Base-by-base conservation (phyloP, 2,888 invertebrate genomes). In the Agrypnus murinus region DNA sequence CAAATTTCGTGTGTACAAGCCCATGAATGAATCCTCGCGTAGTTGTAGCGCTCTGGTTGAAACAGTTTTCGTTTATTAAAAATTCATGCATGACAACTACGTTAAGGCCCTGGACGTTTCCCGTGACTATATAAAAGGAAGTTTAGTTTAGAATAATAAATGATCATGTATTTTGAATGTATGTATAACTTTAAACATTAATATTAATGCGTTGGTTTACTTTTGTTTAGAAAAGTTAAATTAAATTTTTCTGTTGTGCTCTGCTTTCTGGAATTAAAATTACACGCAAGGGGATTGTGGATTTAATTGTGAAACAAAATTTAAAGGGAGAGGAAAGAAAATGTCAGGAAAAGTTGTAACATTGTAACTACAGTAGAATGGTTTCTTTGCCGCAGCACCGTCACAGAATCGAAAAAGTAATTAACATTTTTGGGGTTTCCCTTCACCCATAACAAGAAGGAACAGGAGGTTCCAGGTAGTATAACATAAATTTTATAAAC, bases 361-460 rank as follows among this genome's bases (percentile, higher is more conserved):
- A 4, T 43, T 15, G 7, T 7, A 43, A 43, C 14, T 15, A 43
- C 12, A 43, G 43, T 8, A 43, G 15, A 15, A 10, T 43, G 38
- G 12, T 15, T 43, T 25, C 25, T 7, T 3, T 5, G 38, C 38
- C 12, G 38, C n/a, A 10, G 14, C 43, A 12, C 38, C 12, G 38
- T 40, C 38, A 43, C 43, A 12, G 14, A 43, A 43, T 43, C 14
- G 43, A 3, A 43, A 43, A 43, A 43, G 43, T 43, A 43, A 43
- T 43, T 43, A 43, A 43, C 43, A 43, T 43, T 43, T 43, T 40
- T 10, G 12, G 43, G 43, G 43, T 43, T 14, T 15, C 15, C 25
- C 14, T 43, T 5, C 14, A 7, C n/a, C n/a, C n/a, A 7, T 43
- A 8, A 3, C 1, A 15, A 43, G 43, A 8, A 14, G 43, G 14